A percentile compares a stretch with the other conserved stretches of the same genome.
Conservation (phyloP, 2,797 vertebrate genomes). For the Psittacula echo region DNA sequence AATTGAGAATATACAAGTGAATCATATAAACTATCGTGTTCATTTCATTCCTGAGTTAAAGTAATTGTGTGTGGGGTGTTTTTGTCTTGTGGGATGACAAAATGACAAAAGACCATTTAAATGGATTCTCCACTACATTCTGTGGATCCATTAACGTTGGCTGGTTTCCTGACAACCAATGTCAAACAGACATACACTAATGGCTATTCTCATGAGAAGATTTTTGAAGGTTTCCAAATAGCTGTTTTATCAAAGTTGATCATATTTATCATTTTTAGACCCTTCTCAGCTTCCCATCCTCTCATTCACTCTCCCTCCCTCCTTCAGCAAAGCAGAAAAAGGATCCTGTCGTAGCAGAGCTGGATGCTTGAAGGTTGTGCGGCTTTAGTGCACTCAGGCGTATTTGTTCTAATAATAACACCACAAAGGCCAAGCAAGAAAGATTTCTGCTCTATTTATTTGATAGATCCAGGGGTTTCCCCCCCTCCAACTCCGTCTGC, state of each 20-base stretch:
- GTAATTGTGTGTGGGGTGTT: neutral
- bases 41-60: conserved; percentile 58
- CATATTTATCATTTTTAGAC: conserved; percentile 34
- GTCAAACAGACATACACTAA: conserved; percentile 48
- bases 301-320: neutral
- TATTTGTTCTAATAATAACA: conserved; percentile 76
- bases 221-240: conserved; percentile 47
- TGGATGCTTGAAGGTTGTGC: conserved; percentile 61
- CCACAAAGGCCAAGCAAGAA: conserved; percentile 74
- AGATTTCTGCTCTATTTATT: conserved; percentile 76
- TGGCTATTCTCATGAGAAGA: conserved; percentile 47
- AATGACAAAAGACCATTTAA: conserved; percentile 48
- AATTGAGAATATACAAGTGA: conserved; percentile 30
- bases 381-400: conserved; percentile 61
- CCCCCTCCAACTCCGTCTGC: conserved; percentile 37
- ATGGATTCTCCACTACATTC: conserved; percentile 50
- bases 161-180: conserved; percentile 49
- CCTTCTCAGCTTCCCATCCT: neutral
- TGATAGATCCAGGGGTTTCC: conserved; percentile 49
- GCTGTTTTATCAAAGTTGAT: conserved; percentile 39
- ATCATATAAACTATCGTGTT: conserved; percentile 14
- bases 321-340: conserved; percentile 19
- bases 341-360: neutral
- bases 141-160: conserved; percentile 34
- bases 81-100: conserved; percentile 37